Conservation (phyloP, 2,888 invertebrate species). For the Frankliniella intonsa region DNA sequence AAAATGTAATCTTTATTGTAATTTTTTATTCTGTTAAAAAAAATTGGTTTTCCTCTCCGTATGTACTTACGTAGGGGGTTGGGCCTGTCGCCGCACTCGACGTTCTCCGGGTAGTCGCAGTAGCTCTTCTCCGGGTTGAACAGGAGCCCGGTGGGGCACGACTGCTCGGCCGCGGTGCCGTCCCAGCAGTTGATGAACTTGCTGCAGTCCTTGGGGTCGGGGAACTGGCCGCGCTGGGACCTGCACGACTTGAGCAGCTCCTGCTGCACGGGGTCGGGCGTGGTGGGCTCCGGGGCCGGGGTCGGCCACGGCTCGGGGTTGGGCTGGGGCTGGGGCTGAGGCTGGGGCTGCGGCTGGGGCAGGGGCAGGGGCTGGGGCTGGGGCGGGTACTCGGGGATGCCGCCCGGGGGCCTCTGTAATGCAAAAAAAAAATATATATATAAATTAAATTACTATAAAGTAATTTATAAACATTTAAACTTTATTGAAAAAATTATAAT, state of each 20-base stretch:
- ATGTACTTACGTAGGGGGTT: constrained; percentile 37
- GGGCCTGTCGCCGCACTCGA: constrained; percentile 57
- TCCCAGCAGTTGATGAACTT: constrained; percentile 70
- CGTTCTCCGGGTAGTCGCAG: constrained; percentile 62
- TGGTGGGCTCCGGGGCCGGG: not conserved
- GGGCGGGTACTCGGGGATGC: constrained; percentile 28
- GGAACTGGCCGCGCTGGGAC: constrained; percentile 57
- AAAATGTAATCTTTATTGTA: too few relatives aligned
- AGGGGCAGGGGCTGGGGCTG: constrained; percentile 31
- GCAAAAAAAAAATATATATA: too few relatives aligned
- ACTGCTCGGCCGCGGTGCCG: constrained; percentile 60
- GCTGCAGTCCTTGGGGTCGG: constrained; percentile 55
- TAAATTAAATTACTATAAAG: too few relatives aligned
- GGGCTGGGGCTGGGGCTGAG: constrained; percentile 31
- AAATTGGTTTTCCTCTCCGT: too few relatives aligned
- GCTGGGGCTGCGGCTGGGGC: constrained; percentile 32
- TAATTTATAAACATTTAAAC: too few relatives aligned
- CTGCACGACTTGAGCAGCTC: constrained; percentile 35
- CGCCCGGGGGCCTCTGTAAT: constrained; percentile 33
- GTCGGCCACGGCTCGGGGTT: not conserved
- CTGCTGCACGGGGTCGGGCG: constrained; percentile 27
- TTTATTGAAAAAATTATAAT: too few relatives aligned
- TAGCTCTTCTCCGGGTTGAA: constrained; percentile 53
- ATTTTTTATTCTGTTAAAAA: not conserved
- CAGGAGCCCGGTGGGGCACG: constrained; percentile 58